Evolutionary conservation across 2,113 vertebrate species (phyloP).

Genomic region (Oxyruncus cristatus): DNA sequence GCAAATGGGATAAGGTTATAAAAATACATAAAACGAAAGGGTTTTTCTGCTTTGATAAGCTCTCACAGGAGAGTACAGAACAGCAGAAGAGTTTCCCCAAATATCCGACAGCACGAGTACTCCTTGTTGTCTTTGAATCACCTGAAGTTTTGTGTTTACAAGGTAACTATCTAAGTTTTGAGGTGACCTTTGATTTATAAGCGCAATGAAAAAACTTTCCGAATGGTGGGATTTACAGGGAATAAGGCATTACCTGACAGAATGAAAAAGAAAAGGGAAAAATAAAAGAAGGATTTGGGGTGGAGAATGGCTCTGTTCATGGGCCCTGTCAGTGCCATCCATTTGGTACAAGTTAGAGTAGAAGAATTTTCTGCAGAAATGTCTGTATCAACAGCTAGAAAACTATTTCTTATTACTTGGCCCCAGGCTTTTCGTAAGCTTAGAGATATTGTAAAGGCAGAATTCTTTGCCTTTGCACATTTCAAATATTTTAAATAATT

Average conservation of each 20-base stretch:
- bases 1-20: neutral
- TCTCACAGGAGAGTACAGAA: neutral
- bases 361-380: neutral
- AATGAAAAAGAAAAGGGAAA: neutral
- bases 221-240: neutral
- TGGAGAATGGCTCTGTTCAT: neutral
- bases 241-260: neutral
- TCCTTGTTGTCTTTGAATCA: neutral
- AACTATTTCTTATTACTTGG: neutral
- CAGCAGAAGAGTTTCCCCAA: neutral
- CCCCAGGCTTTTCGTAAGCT: neutral
- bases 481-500: neutral
- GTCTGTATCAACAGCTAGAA: neutral
- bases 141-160: neutral
- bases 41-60: neutral
- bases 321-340: neutral
- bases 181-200: neutral
- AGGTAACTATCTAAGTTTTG: neutral
- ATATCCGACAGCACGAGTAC: neutral
- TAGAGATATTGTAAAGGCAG: neutral
- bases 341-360: neutral
- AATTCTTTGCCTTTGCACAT: neutral
- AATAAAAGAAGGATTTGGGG: neutral
- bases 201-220: neutral
- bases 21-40: neutral